Conservation (phyloP, 1,140 invertebrate species). For the Cydia amplana region DNA sequence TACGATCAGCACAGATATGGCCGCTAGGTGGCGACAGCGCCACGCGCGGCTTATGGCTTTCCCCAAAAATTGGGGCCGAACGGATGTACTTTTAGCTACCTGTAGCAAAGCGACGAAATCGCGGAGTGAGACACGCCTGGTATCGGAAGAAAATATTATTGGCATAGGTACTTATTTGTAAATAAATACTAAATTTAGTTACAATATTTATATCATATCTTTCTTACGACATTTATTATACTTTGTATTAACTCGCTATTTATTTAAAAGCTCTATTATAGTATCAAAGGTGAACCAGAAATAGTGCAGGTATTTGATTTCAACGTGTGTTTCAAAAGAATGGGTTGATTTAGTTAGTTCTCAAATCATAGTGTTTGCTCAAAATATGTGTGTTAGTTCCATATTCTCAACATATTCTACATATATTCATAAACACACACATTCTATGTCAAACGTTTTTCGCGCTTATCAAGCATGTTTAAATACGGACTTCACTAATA, state of each 20-base stretch:
- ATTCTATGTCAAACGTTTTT: neutral
- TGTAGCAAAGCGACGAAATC: too few species aligned
- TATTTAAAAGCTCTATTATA: constrained; percentile 67
- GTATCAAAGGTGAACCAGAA: constrained; percentile 65
- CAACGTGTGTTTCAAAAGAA: constrained; percentile 26
- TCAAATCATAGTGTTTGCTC: neutral
- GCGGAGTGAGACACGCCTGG: too few species aligned
- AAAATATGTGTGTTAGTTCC: neutral
- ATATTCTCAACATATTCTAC: neutral
- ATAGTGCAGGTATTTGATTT: constrained; percentile 62
- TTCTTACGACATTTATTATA: constrained; percentile 21
- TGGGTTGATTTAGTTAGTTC: constrained; percentile 3
- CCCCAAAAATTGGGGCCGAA: too few species aligned
- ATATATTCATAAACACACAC: neutral
- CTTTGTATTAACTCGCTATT: constrained; percentile 45
- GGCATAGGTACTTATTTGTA: neutral
- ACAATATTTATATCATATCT: too few species aligned
- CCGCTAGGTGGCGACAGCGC: too few species aligned
- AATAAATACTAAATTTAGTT: neutral
- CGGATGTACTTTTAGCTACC: too few species aligned
- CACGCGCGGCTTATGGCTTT: too few species aligned
- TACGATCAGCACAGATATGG: too few species aligned
- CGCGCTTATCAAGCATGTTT: too few species aligned
- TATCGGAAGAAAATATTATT: neutral
- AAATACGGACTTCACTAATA: too few species aligned